phyloP scores from a whole-genome alignment of 2,888 invertebrate genomes.

The Standfussiana lucernea region DNA sequence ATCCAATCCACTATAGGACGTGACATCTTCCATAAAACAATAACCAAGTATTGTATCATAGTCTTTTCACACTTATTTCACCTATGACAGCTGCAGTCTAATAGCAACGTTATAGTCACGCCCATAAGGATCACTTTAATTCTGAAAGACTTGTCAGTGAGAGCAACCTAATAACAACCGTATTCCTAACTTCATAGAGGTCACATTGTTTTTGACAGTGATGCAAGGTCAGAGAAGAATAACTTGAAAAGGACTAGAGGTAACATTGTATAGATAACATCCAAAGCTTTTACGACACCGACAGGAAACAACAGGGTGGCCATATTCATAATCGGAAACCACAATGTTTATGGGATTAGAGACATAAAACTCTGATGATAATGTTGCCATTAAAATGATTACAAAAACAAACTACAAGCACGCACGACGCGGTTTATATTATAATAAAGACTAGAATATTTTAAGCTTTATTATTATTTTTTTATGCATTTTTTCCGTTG shows the following conservation, averaged over 20 bases:
- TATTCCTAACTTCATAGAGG: rapidly evolving
- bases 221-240: neutral
- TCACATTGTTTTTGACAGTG: neutral
- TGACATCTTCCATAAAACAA: conserved; percentile 23
- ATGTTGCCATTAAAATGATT: conserved; percentile 60
- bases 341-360: conserved; percentile 53
- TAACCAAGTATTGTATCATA: neutral
- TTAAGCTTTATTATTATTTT: conserved; percentile 11
- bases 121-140: neutral
- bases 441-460: conserved; percentile 29
- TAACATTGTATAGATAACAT: conserved; percentile 30
- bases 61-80: neutral
- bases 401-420: conserved; percentile 38
- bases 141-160: neutral
- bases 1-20: conserved; percentile 22
- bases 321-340: conserved; percentile 66
- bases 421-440: conserved; percentile 20
- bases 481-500: neutral
- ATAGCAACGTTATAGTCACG: neutral
- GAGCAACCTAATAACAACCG: neutral
- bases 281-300: conserved; percentile 47
- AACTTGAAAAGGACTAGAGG: neutral
- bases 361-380: conserved; percentile 59
- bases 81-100: neutral
- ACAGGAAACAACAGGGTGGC: conserved; percentile 63